A percentile compares a stretch with the other conserved stretches of the same genome.
Evolutionary conservation across 2,113 vertebrate species (phyloP).

Genomic region (Corythoichthys intestinalis): DNA sequence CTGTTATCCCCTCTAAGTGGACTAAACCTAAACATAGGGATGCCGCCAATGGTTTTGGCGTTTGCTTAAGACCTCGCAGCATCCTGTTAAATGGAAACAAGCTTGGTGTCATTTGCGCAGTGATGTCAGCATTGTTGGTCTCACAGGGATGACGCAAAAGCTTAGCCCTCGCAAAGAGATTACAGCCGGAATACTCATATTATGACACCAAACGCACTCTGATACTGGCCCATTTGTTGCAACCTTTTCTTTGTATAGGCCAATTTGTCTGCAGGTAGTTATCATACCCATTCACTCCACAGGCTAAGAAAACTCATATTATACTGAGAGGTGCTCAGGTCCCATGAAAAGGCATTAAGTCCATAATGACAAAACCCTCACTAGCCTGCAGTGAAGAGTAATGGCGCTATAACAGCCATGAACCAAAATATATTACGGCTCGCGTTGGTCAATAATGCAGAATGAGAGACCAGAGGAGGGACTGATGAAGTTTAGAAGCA

Average conservation of each 20-base stretch:
- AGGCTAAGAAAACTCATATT: background rate
- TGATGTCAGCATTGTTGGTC: slow-evolving; percentile 21
- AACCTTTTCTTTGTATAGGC: slow-evolving; percentile 12
- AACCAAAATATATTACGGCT: slow-evolving; percentile 48
- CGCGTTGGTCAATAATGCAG: slow-evolving; percentile 47
- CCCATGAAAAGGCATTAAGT: slow-evolving; percentile 49
- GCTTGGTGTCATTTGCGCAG: slow-evolving; percentile 39
- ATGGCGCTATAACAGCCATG: slow-evolving; percentile 33
- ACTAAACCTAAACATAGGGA: slow-evolving; percentile 45
- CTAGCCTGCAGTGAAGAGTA: slow-evolving; percentile 27
- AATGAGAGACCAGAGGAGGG: slow-evolving; percentile 43
- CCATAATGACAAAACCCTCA: slow-evolving; percentile 29
- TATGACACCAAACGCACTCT: slow-evolving; percentile 19
- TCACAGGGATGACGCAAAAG: slow-evolving; percentile 31
- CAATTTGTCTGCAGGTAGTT: slow-evolving; percentile 22
- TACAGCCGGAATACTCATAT: slow-evolving; percentile 23
- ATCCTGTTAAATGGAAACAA: slow-evolving; percentile 41
- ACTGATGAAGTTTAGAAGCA: slow-evolving; percentile 59
- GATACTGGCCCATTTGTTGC: slow-evolving; percentile 20
- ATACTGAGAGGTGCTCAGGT: slow-evolving; percentile 10
- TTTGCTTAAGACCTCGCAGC: slow-evolving; percentile 47
- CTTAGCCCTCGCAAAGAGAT: slow-evolving; percentile 35
- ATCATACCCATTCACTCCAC: slow-evolving; percentile 13
- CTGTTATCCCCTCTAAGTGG: slow-evolving; percentile 46
- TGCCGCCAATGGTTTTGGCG: slow-evolving; percentile 20